Conservation (phyloP, 2,888 invertebrate genomes). For the Empis livida region DNA sequence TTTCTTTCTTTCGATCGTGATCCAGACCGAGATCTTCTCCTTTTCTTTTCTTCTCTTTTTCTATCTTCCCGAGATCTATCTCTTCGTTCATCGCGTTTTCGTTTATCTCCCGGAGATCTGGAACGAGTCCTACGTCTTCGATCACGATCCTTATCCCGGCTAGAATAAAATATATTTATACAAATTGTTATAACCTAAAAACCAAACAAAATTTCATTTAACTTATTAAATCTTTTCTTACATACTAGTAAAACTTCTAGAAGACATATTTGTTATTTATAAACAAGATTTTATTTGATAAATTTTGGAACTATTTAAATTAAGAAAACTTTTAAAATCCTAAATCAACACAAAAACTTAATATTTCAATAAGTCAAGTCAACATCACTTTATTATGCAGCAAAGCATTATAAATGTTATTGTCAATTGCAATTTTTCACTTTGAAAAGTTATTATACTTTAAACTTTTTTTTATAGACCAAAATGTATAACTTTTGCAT, state of each 20-base stretch:
- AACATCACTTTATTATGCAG: too few relatives aligned
- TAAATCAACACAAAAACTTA: too few relatives aligned
- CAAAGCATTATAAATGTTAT: too few relatives aligned
- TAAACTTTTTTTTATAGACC: too few relatives aligned
- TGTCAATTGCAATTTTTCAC: too few relatives aligned
- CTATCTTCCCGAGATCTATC: slow-evolving; percentile 18
- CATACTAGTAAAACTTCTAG: neutral
- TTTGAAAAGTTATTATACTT: too few relatives aligned
- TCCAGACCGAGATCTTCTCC: slow-evolving; percentile 23
- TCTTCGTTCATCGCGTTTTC: slow-evolving; percentile 25
- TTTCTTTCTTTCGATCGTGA: neutral
- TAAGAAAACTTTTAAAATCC: too few relatives aligned
- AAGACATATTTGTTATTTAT: neutral
- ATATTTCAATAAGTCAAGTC: too few relatives aligned
- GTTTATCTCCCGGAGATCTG: slow-evolving; percentile 13
- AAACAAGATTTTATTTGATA: too few relatives aligned
- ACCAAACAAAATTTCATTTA: neutral
- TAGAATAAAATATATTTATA: slow-evolving; percentile 6
- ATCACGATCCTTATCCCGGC: slow-evolving; percentile 25
- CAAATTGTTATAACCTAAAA: neutral
- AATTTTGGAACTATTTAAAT: too few relatives aligned
- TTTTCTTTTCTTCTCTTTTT: slow-evolving; percentile 26
- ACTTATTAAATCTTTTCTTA: neutral
- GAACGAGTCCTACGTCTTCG: slow-evolving; percentile 21
- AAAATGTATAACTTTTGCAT: too few relatives aligned